Base-by-base conservation (phyloP, 1,140 invertebrate species). In the Cyrtorhinus lividipennis region DNA sequence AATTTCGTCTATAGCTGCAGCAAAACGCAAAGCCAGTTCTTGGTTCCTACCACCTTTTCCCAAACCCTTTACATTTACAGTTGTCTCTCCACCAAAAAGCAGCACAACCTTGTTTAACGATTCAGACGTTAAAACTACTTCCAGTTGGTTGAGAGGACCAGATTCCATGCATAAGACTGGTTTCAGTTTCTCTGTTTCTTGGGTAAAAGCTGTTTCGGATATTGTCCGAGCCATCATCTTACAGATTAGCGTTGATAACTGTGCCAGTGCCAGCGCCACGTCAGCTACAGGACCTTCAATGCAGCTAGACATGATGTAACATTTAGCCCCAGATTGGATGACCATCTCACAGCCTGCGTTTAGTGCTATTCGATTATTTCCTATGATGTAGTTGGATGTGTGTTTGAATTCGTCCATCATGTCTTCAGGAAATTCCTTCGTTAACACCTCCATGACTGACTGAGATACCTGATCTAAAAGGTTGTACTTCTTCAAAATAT, bases 31-130 rank as follows among this genome's bases (percentile, higher is more conserved):
- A 46, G 85, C 87, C 68, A 98, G 76, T 77, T 98, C 90, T 76
- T 96, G 93, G 78, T 93, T 97, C 66, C 95, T 80, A 23, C 95
- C 95, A 24, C 95, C 95, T 72, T 78, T 78, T 3, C 93, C 91
- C 1, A 74, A 74, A 0, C 89, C 89, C 24, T 69, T 80, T 0
- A 97, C 85, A 63, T 81, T 75, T 1, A 97, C 92, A 2, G 90
- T 93, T 0, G 92, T 90, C 77, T 98, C 95, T 24, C 95, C 95
- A 44, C 88, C 92, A 67, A 81, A 75, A 23, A 94, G 79, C 12
- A 92, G 67, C 72, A 87, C 83, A 46, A 89, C 65, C 67, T 59
- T 67, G 44, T 20, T 56, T 22, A 20, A 61, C 38, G 13, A 30
- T 59, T 45, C 53, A 26, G 0, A 56, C 10, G 0, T 62, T 25